Evolutionary conservation across 1,140 invertebrate species (phyloP), one percentile per base, ranked within the genome.

Genomic region (Lepidotrigona ventralis): DNA sequence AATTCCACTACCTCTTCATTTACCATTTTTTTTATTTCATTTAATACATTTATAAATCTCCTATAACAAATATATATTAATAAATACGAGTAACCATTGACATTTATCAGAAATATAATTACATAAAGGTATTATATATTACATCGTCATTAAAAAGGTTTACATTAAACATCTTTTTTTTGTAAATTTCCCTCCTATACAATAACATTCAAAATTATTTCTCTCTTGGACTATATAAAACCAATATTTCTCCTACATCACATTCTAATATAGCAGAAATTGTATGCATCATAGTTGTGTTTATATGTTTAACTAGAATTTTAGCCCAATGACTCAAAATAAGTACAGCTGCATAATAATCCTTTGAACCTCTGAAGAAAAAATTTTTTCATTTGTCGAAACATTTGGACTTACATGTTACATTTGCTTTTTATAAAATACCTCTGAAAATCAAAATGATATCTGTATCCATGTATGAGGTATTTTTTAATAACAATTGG

Each of bases 1-100:
- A 78, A 53, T 68, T 94, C 93, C 2, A 81, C 66, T 71, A 88
- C 53, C 81, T 94, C 93, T 29, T 94, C 93, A 66, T 83, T 93
- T 51, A 92, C 93, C 93, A 94, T 94, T 23, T 86, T 39, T 46
- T 88, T 39, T 29, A 69, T 76, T n/a, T 81, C 33, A 66, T 19
- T 66, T 88, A n/a, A 74, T 72, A 84, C 17, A 70, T n/a, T 56
- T 39, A 53, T 39, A 66, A 75, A 53, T 54, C 21, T 66, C 53
- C 53, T 17, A 54, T 69, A 46, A 83, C 63, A 23, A 69, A 19
- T 15, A 39, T 23, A 81, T 46, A 19, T 68, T 60, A 23, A 77
- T 29, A 3, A 8, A 54, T 72, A 54, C 8, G 46, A 23, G 15
- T 11, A 63, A 72, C 33, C 39, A 29, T 33, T 23, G 0, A 21